phyloP scores from a whole-genome alignment of 2,797 vertebrate genomes.

The Betta splendens region DNA sequence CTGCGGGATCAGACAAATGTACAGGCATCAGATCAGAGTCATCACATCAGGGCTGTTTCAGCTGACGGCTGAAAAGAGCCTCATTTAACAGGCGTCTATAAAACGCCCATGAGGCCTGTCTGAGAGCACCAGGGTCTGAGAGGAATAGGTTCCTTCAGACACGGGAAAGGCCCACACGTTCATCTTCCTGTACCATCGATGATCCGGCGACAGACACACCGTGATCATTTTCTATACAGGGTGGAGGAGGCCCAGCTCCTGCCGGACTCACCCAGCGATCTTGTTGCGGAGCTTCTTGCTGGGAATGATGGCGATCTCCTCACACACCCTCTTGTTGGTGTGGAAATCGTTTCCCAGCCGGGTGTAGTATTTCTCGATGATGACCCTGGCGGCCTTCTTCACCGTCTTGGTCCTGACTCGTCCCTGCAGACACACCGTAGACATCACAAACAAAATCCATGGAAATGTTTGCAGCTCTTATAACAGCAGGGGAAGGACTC shows the following conservation, averaged over 20 bases:
- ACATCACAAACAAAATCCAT: too few species aligned
- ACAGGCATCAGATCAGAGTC: too few species aligned
- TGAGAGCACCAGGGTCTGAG: constrained; percentile 78
- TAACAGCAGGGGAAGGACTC: too few species aligned
- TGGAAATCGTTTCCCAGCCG: constrained; percentile 97
- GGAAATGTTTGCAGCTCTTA: too few species aligned
- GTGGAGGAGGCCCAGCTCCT: background rate
- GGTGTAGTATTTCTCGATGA: constrained; percentile 98
- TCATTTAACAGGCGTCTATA: too few species aligned
- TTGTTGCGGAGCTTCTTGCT: constrained; percentile 98
- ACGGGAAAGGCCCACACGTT: constrained; percentile 78
- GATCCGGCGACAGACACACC: constrained; percentile 36
- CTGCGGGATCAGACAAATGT: constrained; percentile 59
- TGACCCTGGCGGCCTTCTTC: constrained; percentile 96
- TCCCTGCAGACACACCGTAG: constrained; percentile 80
- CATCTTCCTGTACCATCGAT: constrained; percentile 69
- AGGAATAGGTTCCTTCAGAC: constrained; percentile 75
- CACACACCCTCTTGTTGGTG: constrained; percentile 96
- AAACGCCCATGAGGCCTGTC: too few species aligned
- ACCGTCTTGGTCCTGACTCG: constrained; percentile 97
- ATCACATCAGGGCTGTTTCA: too few species aligned
- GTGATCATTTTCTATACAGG: constrained; percentile 64
- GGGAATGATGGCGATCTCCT: constrained; percentile 98
- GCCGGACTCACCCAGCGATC: constrained; percentile 89
- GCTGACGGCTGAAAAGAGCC: too few species aligned